phyloP scores from a whole-genome alignment of 1,140 invertebrate species.

The Drosophila serrata region DNA sequence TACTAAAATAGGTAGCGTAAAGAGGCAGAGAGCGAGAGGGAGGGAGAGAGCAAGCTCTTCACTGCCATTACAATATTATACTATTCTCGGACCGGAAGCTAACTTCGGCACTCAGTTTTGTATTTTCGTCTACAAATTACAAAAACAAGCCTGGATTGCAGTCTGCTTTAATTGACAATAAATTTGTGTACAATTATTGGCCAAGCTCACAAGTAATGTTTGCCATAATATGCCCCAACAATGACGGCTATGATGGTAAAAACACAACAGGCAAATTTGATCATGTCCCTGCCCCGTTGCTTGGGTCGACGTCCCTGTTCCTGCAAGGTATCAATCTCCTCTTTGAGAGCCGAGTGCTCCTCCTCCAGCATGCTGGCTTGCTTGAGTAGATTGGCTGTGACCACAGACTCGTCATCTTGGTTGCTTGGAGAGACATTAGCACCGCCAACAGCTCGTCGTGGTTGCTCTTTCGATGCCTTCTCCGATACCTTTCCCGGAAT shows the following conservation, averaged over 20 bases:
- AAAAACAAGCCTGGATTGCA: neutral
- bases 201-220: conserved; percentile 19
- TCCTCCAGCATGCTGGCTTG: conserved; percentile 33
- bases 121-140: too few species aligned
- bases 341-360: conserved; percentile 17
- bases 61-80: too few species aligned
- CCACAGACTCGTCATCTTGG: neutral
- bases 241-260: conserved; percentile 24
- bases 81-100: too few species aligned
- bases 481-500: neutral
- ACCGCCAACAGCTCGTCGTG: neutral
- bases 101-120: too few species aligned
- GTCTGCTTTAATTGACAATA: conserved; percentile 17
- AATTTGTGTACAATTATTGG: conserved; percentile 22
- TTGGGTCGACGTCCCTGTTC: neutral
- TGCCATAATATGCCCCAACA: conserved; percentile 24
- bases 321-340: conserved; percentile 28
- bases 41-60: too few species aligned
- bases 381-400: conserved; percentile 4
- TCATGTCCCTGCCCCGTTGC: neutral
- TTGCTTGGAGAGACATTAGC: neutral
- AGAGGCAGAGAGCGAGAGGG: too few species aligned
- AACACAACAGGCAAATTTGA: conserved; percentile 2
- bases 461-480: neutral
- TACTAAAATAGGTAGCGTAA: too few species aligned